Conservation (phyloP, 2,113 vertebrate genomes). For the Puntigrus tetrazona region DNA sequence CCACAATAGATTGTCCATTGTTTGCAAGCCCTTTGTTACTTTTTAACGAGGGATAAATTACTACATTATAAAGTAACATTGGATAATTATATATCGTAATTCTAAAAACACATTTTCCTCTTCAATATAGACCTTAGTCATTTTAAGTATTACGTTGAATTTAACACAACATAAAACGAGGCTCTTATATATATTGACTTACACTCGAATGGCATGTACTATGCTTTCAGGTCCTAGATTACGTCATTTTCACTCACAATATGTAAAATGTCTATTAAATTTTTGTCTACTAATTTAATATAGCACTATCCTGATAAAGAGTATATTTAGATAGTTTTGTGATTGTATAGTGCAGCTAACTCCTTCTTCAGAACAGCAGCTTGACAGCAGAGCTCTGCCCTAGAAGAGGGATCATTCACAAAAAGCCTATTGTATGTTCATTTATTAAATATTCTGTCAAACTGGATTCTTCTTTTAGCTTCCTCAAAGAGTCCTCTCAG, state of each 20-base stretch:
- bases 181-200: too few species aligned
- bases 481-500: too few species aligned
- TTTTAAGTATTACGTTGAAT: too few species aligned
- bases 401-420: too few species aligned
- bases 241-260: too few species aligned
- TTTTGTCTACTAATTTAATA: too few species aligned
- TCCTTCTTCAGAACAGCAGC: not conserved
- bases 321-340: not conserved
- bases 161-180: too few species aligned
- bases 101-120: not conserved
- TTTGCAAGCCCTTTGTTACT: not conserved
- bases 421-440: not conserved
- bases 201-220: too few species aligned
- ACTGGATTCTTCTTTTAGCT: too few species aligned
- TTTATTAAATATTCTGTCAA: slow-evolving; percentile 3
- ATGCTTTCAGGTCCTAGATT: too few species aligned
- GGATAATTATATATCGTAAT: not conserved
- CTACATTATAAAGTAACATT: not conserved
- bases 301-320: too few species aligned
- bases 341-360: not conserved
- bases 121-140: not conserved
- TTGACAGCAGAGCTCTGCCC: not conserved
- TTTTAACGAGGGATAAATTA: not conserved
- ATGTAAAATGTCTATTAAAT: too few species aligned
- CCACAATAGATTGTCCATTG: not conserved